Evolutionary conservation across 2,888 invertebrate genomes (phyloP).

Genomic region (Volucella bombylans): DNA sequence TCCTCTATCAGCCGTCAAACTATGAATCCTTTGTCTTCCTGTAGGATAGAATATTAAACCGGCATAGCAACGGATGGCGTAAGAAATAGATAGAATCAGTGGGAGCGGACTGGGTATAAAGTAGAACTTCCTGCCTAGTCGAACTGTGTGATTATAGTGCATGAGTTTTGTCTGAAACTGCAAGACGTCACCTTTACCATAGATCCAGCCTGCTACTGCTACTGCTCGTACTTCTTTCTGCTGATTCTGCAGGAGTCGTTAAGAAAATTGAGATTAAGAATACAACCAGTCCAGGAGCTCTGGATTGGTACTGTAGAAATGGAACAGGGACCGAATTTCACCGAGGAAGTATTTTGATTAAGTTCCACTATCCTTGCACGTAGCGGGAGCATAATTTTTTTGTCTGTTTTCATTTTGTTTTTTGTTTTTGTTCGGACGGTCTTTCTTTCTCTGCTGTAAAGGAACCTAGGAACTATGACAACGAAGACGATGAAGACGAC

Average conservation of each 20-base stretch:
- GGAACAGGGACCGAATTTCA: conserved; percentile 22
- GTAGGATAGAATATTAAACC: conserved; percentile 38
- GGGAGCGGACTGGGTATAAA: not conserved
- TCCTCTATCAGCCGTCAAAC: conserved; percentile 5
- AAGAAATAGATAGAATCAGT: conserved; percentile 51
- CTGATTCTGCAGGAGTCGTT: conserved; percentile 66
- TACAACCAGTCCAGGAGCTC: conserved; percentile 40
- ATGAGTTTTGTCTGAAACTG: conserved; percentile 62
- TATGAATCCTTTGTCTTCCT: conserved; percentile 57
- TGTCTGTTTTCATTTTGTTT: conserved; percentile 14
- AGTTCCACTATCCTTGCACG: conserved; percentile 69
- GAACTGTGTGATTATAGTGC: conserved; percentile 64
- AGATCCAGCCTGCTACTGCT: not conserved
- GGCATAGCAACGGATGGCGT: conserved; percentile 64
- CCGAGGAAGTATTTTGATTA: conserved; percentile 69
- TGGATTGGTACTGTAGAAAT: not conserved
- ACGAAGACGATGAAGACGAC: conserved; percentile 31
- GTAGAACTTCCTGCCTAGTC: conserved; percentile 48
- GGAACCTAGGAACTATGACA: conserved; percentile 30
- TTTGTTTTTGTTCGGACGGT: not conserved
- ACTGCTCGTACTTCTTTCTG: not conserved
- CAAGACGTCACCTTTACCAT: conserved; percentile 28
- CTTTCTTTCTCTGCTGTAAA: not conserved
- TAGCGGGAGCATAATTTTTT: conserved; percentile 56
- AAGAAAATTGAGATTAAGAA: conserved; percentile 73